Percentiles rank a stretch among this genome's conserved stretches.
Evolutionary conservation across 2,888 invertebrate genomes (phyloP).

Genomic region (Andrena haemorrhoa): DNA sequence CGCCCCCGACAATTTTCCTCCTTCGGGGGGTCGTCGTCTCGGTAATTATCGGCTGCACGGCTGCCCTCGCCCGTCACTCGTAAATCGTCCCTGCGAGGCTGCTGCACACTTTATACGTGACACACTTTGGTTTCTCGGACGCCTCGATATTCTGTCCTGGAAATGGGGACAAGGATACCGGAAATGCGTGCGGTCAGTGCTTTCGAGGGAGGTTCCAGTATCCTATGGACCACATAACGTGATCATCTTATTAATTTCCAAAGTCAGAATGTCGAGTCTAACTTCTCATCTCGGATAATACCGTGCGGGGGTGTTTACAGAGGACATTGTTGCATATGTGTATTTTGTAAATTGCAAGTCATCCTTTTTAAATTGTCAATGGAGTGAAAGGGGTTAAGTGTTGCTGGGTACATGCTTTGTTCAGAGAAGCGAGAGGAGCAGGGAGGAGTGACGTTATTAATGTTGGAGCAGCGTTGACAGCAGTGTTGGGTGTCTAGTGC

Average conservation of each 20-base stretch:
- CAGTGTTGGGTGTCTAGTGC: conserved; percentile 9
- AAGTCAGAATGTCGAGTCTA: too few species aligned
- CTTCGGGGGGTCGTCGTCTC: conserved; percentile 42
- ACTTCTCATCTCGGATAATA: too few species aligned
- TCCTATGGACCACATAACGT: neutral
- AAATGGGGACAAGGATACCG: conserved; percentile 15
- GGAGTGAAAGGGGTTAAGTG: too few species aligned
- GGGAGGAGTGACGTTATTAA: neutral
- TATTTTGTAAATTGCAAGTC: too few species aligned
- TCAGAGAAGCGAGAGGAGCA: neutral
- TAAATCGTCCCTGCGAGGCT: conserved; percentile 31
- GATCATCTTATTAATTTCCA: neutral
- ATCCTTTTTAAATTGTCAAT: too few species aligned
- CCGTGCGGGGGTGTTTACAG: too few species aligned
- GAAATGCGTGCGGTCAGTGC: conserved; percentile 43
- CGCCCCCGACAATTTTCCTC: conserved; percentile 66
- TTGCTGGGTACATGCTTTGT: too few species aligned
- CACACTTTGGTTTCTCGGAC: conserved; percentile 63
- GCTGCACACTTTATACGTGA: conserved; percentile 62
- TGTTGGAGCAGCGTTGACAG: neutral
- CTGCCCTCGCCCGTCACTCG: conserved; percentile 66
- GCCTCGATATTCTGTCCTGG: neutral
- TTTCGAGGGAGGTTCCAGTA: neutral
- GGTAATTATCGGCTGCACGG: conserved; percentile 70
- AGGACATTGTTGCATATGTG: too few species aligned